Evolutionary conservation across 2,797 vertebrate genomes (phyloP).

Genomic region (Nyctibius grandis): DNA sequence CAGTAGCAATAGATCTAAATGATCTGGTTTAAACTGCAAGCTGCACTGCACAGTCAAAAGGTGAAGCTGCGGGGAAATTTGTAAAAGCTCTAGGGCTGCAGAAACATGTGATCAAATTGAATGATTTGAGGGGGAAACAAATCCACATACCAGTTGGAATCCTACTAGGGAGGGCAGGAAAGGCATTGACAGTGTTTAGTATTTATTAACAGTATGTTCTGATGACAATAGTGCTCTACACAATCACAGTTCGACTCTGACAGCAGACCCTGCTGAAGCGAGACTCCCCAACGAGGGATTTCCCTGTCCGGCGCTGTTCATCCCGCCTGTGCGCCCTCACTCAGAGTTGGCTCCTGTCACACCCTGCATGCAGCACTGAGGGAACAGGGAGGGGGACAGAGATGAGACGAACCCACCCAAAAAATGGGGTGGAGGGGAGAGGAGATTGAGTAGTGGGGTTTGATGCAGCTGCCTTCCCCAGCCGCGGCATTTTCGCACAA

Average conservation of each 20-base stretch:
- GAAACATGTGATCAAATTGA: not conserved
- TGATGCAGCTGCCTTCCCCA: not conserved
- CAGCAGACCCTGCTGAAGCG: not conserved
- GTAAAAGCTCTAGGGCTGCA: not conserved
- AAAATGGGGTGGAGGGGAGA: not conserved
- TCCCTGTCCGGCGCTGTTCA: not conserved
- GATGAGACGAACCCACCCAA: not conserved
- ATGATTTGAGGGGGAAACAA: not conserved
- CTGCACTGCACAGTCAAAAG: not conserved
- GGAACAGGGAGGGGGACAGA: not conserved
- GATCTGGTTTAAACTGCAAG: not conserved
- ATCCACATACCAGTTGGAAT: not conserved
- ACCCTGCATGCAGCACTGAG: not conserved
- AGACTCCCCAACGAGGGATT: not conserved
- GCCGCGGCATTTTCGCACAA: not conserved
- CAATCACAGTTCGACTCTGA: not conserved
- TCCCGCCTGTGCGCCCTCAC: not conserved
- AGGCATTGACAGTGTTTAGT: not conserved
- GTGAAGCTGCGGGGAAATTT: not conserved
- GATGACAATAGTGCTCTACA: not conserved
- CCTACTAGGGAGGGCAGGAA: not conserved
- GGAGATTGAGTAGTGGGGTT: not conserved
- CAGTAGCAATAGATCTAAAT: fast-evolving
- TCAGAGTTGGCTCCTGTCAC: not conserved
- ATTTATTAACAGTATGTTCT: not conserved